phyloP scores from a whole-genome alignment of 2,888 invertebrate species.

The Syrphus vitripennis region DNA sequence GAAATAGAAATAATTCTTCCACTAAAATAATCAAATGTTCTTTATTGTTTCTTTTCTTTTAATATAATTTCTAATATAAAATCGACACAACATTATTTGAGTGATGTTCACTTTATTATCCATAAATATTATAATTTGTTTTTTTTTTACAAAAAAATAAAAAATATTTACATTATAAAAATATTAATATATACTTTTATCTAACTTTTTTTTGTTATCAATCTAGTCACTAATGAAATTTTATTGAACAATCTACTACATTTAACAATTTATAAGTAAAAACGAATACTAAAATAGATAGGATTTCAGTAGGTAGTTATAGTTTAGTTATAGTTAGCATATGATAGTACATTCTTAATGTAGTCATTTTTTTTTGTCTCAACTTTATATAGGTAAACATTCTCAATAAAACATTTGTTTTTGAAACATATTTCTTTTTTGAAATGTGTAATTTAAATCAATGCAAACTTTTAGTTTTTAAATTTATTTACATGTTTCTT shows the following conservation, averaged over 20 bases:
- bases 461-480: too few species aligned
- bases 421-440: too few species aligned
- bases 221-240: neutral
- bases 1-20: neutral
- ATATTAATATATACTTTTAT: conserved; percentile 28
- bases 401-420: too few species aligned
- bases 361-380: too few species aligned
- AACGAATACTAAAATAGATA: neutral
- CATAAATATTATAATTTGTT: neutral
- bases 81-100: conserved; percentile 11
- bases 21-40: neutral
- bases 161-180: conserved; percentile 50
- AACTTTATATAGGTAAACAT: too few species aligned
- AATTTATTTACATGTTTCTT: too few species aligned
- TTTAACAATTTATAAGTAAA: neutral
- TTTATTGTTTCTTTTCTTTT: conserved; percentile 2
- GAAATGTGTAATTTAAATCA: too few species aligned
- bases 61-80: conserved; percentile 3
- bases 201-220: neutral
- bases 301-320: neutral
- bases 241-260: neutral
- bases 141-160: neutral
- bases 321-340: too few species aligned
- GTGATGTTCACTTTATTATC: neutral
- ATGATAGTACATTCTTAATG: too few species aligned